Percentiles rank a stretch among this genome's conserved stretches.
Evolutionary conservation across 2,113 vertebrate genomes (phyloP).

Genomic region (Sinosuthora webbiana): DNA sequence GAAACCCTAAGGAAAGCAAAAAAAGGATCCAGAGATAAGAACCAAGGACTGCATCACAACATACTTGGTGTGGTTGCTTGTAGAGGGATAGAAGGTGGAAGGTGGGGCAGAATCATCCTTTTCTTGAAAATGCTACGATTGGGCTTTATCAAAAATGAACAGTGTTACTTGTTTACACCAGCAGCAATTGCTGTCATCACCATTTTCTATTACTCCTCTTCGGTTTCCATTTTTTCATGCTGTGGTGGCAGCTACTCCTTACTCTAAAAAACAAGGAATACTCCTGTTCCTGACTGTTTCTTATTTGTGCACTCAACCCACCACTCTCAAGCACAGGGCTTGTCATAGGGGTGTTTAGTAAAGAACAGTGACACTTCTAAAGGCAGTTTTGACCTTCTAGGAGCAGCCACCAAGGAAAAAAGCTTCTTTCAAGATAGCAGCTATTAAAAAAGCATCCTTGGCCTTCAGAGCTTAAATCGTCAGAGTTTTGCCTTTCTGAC

Average conservation of each 20-base stretch:
- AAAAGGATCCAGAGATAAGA: not conserved
- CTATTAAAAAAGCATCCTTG: not conserved
- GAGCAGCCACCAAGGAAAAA: not conserved
- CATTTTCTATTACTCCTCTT: not conserved
- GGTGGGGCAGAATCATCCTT: not conserved
- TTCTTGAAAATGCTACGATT: not conserved
- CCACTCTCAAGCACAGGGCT: not conserved
- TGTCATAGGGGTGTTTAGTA: not conserved
- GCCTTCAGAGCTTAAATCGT: not conserved
- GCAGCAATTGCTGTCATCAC: not conserved
- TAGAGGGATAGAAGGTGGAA: not conserved
- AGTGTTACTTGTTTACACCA: not conserved
- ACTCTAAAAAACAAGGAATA: not conserved
- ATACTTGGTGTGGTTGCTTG: not conserved
- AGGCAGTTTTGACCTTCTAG: not conserved
- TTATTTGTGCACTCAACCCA: not conserved
- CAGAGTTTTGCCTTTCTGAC: not conserved
- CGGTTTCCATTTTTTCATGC: not conserved
- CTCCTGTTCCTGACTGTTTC: not conserved
- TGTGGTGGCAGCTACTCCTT: not conserved
- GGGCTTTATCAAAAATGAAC: not conserved
- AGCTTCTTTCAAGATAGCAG: not conserved
- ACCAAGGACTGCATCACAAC: not conserved
- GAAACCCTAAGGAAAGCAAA: not conserved
- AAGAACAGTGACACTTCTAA: not conserved